phyloP scores from a whole-genome alignment of 2,113 vertebrate species.

The Polyodon spathula region DNA sequence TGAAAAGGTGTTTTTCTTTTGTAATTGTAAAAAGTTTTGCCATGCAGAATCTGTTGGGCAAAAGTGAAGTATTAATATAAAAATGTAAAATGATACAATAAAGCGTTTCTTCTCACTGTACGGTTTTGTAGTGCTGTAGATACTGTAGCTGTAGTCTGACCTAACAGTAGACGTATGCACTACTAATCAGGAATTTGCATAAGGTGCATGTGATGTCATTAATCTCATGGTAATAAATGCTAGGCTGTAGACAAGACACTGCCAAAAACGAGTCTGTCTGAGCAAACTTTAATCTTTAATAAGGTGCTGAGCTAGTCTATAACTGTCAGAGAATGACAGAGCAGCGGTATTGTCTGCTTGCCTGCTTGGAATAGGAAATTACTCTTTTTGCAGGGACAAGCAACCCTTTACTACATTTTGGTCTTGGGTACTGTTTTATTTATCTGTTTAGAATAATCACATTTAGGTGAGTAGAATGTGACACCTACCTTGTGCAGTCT shows the following conservation, averaged over 20 bases:
- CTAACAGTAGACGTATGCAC: background rate
- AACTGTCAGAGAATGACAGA: constrained; percentile 57
- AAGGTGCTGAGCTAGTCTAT: constrained; percentile 58
- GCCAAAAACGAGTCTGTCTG: constrained; percentile 38
- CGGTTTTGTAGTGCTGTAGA: no score
- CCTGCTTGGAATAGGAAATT: constrained; percentile 52
- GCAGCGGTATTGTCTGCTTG: constrained; percentile 37
- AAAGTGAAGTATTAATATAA: no score
- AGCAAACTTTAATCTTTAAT: constrained; percentile 62
- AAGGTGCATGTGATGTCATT: constrained; percentile 32
- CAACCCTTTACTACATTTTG: constrained; percentile 27
- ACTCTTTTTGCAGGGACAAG: constrained; percentile 29
- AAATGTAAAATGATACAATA: no score
- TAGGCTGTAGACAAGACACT: constrained; percentile 40
- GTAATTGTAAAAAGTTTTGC: no score
- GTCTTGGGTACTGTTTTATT: constrained; percentile 26
- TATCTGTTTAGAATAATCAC: background rate
- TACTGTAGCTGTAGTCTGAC: no score
- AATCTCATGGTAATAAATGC: constrained; percentile 49
- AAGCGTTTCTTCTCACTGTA: no score
- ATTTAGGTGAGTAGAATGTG: background rate
- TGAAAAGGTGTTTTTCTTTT: no score
- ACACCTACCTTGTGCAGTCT: background rate
- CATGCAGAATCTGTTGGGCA: no score
- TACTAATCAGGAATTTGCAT: constrained; percentile 16